Base-by-base conservation (phyloP, 2,113 vertebrate species). In the Spea bombifrons region DNA sequence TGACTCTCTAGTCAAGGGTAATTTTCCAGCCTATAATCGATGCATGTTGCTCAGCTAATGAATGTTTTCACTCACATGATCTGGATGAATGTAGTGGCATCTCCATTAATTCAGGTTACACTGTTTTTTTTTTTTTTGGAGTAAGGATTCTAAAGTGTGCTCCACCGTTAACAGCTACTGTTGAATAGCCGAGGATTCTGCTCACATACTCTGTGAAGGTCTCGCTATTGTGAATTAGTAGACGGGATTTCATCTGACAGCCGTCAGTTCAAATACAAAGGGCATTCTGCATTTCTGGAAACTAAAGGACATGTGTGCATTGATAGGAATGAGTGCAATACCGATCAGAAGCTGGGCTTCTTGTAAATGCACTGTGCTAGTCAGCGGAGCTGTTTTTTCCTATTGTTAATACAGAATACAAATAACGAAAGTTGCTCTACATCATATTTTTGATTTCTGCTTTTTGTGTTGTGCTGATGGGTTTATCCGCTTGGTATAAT, bases 161-260 rank as follows among this genome's bases (percentile, higher is more conserved):
- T 30, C 57, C 53, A 7, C 55, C 12, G 12, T 49, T 46, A 75
- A 66, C 17, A 64, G 46, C 8, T 30, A 30, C n/a, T 45, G 46
- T 47, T 65, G 47, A 66, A 66, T 73, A 66, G 30, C 52, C 17
- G 61, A 66, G 64, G 43, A 57, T 66, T 79, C 76, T 73, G 64
- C 61, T 79, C 69, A 66, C 61, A 79, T 79, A 79, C 65, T 73
- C 69, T 45, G 47, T 55, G 53, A 78, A 52, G 69, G 69, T 72
- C 76, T 72, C 43, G 61, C 69, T 66, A 49, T 71, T 77, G 67
- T 71, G 75, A 78, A 68, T 77, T 68, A 71, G 12, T 53, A 64
- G 61, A 78, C 48, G 43, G 69, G 43, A 78, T 78, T 71, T 78
- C 69, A 66, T 78, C 69, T 66, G 76, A 71, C 76, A 78, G 67